Conservation (phyloP, 2,113 vertebrate genomes). For the Lophochroa leadbeateri region DNA sequence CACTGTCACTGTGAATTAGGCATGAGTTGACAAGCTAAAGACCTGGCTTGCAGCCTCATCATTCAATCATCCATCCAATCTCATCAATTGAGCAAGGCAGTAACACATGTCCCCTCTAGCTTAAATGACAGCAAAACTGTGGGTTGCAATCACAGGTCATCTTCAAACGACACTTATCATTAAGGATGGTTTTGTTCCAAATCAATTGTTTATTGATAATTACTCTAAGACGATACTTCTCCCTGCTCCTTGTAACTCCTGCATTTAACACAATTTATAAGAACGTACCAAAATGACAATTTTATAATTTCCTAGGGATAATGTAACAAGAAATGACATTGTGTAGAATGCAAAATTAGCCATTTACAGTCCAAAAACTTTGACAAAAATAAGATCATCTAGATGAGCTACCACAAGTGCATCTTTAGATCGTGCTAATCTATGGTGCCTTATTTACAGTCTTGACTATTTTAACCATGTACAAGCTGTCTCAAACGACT, state of each 20-base stretch:
- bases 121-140: constrained; percentile 69
- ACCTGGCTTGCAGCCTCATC: constrained; percentile 70
- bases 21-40: constrained; percentile 64
- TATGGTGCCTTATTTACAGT: background rate
- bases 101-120: constrained; percentile 69
- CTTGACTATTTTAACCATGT: background rate
- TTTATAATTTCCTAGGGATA: background rate
- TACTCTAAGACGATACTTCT: background rate
- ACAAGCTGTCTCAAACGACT: background rate
- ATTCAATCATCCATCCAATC: constrained; percentile 69
- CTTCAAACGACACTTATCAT: constrained; percentile 51
- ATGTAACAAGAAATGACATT: background rate
- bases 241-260: background rate
- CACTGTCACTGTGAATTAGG: constrained; percentile 61
- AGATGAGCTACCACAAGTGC: background rate
- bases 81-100: constrained; percentile 71
- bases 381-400: background rate
- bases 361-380: background rate
- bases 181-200: constrained; percentile 39
- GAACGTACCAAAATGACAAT: background rate
- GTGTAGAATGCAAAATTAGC: background rate
- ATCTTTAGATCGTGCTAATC: background rate
- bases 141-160: constrained; percentile 69
- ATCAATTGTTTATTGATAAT: constrained; percentile 36
- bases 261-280: background rate